Conservation (phyloP, 2,113 vertebrate genomes). For the Anseranas semipalmata region DNA sequence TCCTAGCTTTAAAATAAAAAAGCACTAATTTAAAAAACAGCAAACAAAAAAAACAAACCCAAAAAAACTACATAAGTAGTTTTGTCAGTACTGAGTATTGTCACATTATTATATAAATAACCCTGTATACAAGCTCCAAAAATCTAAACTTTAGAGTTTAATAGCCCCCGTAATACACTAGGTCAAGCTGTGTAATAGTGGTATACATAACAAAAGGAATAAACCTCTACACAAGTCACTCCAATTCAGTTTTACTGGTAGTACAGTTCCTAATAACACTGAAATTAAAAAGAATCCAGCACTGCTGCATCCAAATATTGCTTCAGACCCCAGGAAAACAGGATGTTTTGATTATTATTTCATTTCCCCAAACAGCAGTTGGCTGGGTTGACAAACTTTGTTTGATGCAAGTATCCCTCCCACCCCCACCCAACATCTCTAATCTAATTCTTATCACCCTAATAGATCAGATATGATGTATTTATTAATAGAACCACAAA, state of each 20-base stretch:
- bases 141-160: constrained; percentile 79
- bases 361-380: constrained; percentile 65
- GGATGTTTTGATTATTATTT: constrained; percentile 54
- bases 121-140: constrained; percentile 82
- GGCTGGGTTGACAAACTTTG: constrained; percentile 68
- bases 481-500: constrained; percentile 77
- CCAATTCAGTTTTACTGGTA: constrained; percentile 74
- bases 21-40: constrained; percentile 22
- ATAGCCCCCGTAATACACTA: constrained; percentile 74
- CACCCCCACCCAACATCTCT: constrained; percentile 29
- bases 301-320: constrained; percentile 77
- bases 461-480: constrained; percentile 70
- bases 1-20: constrained; percentile 75
- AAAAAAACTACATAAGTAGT: constrained; percentile 78
- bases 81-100: constrained; percentile 82
- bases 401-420: constrained; percentile 51
- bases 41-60: neutral
- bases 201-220: constrained; percentile 71
- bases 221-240: constrained; percentile 77
- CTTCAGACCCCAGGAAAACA: constrained; percentile 74
- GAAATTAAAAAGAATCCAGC: constrained; percentile 77
- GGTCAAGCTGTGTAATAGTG: constrained; percentile 76
- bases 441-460: constrained; percentile 70
- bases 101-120: constrained; percentile 88
- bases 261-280: constrained; percentile 79